Evolutionary conservation across 2,113 vertebrate genomes (phyloP).

Genomic region (Ailurus styani): DNA sequence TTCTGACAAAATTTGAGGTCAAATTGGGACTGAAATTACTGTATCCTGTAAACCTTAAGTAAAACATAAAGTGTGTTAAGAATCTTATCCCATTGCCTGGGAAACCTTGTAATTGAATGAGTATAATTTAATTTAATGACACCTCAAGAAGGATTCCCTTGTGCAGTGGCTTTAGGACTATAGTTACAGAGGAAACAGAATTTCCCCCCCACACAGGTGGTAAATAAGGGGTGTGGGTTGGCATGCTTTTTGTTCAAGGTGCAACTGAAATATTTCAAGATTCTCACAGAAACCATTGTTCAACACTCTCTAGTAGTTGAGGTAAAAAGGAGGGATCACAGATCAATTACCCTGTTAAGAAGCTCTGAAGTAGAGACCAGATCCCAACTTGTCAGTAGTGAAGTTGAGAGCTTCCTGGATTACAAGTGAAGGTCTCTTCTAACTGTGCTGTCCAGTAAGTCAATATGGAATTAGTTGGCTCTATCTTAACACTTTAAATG

Average conservation of each 20-base stretch:
- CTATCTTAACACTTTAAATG: background rate
- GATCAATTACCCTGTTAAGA: background rate
- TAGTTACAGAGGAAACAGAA: background rate
- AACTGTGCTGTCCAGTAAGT: background rate
- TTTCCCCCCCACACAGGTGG: background rate
- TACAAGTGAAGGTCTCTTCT: background rate
- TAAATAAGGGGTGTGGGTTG: background rate
- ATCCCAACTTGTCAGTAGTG: background rate
- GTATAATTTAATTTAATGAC: background rate
- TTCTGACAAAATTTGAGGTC: background rate
- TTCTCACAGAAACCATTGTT: background rate
- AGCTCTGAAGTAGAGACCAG: background rate
- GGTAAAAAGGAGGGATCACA: fast-evolving
- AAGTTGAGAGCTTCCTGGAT: background rate
- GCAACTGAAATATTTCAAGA: background rate
- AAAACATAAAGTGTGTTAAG: background rate
- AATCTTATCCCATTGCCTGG: background rate
- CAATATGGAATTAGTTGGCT: background rate
- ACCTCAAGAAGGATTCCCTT: background rate
- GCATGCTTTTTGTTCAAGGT: background rate
- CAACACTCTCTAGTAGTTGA: background rate
- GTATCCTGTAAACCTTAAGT: background rate
- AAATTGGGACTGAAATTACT: background rate
- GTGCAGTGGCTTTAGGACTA: background rate
- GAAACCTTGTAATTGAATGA: background rate